Evolutionary conservation across 2,113 vertebrate species (phyloP).

Genomic region (Axis porcinus): DNA sequence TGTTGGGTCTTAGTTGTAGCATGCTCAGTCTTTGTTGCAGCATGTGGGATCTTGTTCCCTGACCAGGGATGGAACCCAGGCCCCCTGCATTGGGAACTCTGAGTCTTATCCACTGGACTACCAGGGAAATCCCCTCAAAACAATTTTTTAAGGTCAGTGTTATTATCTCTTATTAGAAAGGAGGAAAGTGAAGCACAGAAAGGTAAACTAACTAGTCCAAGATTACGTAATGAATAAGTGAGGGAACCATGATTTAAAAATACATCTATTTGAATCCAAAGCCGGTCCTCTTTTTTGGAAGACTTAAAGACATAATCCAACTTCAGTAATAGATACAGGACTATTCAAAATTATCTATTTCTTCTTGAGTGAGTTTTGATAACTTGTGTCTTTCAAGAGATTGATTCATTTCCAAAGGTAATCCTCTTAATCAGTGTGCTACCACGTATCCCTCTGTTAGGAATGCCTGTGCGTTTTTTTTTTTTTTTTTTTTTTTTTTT

Average conservation of each 20-base stretch:
- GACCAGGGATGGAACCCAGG: neutral
- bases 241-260: neutral
- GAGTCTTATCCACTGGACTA: neutral
- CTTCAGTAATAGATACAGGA: neutral
- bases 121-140: neutral
- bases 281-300: neutral
- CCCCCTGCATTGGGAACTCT: neutral
- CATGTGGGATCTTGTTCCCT: neutral
- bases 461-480: neutral
- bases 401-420: conserved; percentile 16
- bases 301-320: neutral
- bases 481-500: neutral
- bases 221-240: neutral
- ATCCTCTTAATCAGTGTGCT: conserved; percentile 15
- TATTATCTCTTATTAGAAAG: neutral
- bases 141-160: neutral
- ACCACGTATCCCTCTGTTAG: neutral
- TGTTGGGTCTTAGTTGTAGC: neutral
- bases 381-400: neutral
- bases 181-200: neutral
- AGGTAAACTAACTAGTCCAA: neutral
- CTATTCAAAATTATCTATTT: conserved; percentile 35
- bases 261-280: conserved; percentile 9
- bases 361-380: conserved; percentile 23
- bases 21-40: neutral